A percentile compares a stretch with the other conserved stretches of the same genome.
phyloP scores from a whole-genome alignment of 2,797 vertebrate species.

The Ptychadena robeensis region DNA sequence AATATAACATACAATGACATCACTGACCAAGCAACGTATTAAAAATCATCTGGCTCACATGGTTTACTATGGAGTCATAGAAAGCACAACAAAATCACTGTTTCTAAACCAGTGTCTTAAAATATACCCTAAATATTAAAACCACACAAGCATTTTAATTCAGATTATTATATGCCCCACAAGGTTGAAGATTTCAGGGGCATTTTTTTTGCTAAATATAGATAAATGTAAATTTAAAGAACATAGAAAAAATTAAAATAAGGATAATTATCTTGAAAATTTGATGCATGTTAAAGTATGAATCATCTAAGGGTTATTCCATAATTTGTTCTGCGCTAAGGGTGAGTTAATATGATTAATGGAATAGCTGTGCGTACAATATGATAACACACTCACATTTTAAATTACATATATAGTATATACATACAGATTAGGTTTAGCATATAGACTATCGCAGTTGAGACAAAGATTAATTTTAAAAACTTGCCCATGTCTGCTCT shows the following conservation, averaged over 20 bases:
- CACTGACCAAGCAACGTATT: too few relatives aligned
- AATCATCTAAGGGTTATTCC: background rate
- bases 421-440: background rate
- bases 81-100: too few relatives aligned
- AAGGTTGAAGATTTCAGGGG: background rate
- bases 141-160: background rate
- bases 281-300: background rate
- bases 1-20: too few relatives aligned
- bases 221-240: background rate
- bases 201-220: background rate
- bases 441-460: too few relatives aligned
- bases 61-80: too few relatives aligned
- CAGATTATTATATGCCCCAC: background rate
- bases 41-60: too few relatives aligned
- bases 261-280: background rate
- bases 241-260: background rate
- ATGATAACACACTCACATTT: background rate
- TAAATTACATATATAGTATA: background rate
- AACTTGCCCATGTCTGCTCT: background rate
- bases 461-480: too few relatives aligned
- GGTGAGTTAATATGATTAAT: background rate
- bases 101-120: background rate
- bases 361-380: background rate
- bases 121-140: background rate
- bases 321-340: background rate